Evolutionary conservation across 2,797 vertebrate genomes (phyloP), one percentile per base, ranked within the genome.

Genomic region (Microcaecilia unicolor): DNA sequence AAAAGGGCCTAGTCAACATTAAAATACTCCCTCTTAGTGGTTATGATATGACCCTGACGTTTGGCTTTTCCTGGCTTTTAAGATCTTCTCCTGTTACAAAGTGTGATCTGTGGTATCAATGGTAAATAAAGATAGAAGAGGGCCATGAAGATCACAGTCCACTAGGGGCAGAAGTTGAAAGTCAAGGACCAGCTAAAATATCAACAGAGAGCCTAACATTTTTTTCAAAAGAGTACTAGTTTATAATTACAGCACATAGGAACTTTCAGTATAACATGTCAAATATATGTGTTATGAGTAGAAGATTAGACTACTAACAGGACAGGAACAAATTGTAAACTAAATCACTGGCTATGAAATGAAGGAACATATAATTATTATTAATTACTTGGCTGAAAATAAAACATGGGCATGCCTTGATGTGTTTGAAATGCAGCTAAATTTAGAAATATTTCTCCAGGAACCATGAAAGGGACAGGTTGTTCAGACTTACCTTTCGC

Each of bases 401-500:
- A 23, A 48, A 48, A 19, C 1, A 4, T 17, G 37, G 33, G 26
- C 1, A 9, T 6, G 31, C 3, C 25, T 17, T 4, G 31, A 8
- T 39, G 22, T 43, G 29, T 13, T 9, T 25, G 22, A 44, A 44
- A 13, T 18, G 6, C 10, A 24, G 10, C 27, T 33, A 35, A 31
- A 10, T 25, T 6, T 2, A 22, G 12, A 9, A 2, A 29, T 21
- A 37, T 41, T 17, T 45, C 18, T 3, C 8, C 19, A 25, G n/a
- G n/a, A n/a, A n/a, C n/a, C n/a, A n/a, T n/a, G n/a, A n/a, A 25
- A 15, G 3, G 9, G 3, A 2, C 7, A 24, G 6, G n/a, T 34
- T 40, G 26, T 12, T 7, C 4, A 24, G 15, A 40, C 78, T 74
- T 85, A 98, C 95, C 94, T 85, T 89, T 92, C 25, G 83, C 80